Base-by-base conservation (phyloP, 1,140 invertebrate genomes). In the Coptotermes formosanus region DNA sequence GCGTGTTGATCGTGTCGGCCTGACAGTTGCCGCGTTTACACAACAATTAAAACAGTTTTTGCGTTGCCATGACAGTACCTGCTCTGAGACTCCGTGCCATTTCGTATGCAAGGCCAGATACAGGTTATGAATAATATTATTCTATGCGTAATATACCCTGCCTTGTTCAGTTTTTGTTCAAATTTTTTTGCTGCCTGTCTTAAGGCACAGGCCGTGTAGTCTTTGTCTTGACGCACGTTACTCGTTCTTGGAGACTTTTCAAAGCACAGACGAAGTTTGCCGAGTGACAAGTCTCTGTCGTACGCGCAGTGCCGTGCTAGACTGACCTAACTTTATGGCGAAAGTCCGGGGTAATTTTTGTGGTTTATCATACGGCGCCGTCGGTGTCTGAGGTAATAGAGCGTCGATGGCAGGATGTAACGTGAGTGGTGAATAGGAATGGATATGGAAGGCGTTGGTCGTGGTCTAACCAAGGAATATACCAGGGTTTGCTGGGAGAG, bases 41-140 rank as follows among this genome's bases (percentile, higher is more conserved):
- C 64, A 75, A 75, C 64, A 75, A 75, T 75, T 75, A 75, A 75
- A n/a, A 2, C 19, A 75, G 64, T 75, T 75, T 75, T 75, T 75
- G 64, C 64, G 64, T 75, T 30, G 25, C 25, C n/a, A 30, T 75
- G 64, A n/a, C 9, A 75, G 30, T 75, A 75, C 64, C 64, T 75
- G 64, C 14, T 75, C 8, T 16, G 11, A 75, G n/a, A 75, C 64
- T 25, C 14, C n/a, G 8, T 9, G 0, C 64, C n/a, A 75, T 75
- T 75, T 75, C 64, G 64, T 75, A 75, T 75, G 64, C 64, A 75
- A 75, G 25, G 30, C 30, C 25, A 75, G 64, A 75, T 75, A 30
- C n/a, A 30, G n/a, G n/a, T 25, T 25, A 30, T 75, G 64, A 75
- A 75, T 75, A 75, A 75, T 3, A n/a, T 75, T 75, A 75, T 75